These are phyloP conservation scores for Microchirus variegatus DNA, from an alignment of 2,797 vertebrate genomes.

Conservation along the genomic window DNA sequence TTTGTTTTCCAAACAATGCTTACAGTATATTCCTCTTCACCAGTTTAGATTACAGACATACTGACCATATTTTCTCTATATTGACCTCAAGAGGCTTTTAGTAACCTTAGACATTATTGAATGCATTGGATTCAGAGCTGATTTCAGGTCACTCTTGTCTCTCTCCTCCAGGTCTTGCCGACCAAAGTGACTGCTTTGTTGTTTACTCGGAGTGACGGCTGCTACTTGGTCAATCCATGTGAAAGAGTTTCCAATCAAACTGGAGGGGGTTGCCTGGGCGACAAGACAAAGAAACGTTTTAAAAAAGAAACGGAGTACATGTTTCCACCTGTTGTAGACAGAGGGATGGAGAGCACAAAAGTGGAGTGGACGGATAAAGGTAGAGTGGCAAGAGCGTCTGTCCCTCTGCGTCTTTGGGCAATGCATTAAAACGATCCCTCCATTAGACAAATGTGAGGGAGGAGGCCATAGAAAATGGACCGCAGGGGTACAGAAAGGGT, in stretches of 20 bases:
- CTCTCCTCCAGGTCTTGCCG: constrained; percentile 29
- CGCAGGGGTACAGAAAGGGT: constrained; percentile 64
- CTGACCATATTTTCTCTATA: not conserved
- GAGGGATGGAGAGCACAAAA: constrained; percentile 56
- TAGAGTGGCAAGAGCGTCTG: constrained; percentile 63
- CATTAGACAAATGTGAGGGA: constrained; percentile 74
- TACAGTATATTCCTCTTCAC: too few species aligned
- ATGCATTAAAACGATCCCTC: constrained; percentile 76
- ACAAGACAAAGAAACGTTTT: constrained; percentile 63
- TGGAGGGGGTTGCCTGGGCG: constrained; percentile 58
- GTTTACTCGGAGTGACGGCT: constrained; percentile 57
- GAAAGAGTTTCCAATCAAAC: constrained; percentile 59
- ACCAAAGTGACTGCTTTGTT: constrained; percentile 51
- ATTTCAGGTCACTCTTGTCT: constrained; percentile 41
- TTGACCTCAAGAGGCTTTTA: too few species aligned
- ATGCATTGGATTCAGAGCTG: constrained; percentile 34
- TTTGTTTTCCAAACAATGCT: not conserved
- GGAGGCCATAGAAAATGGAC: constrained; percentile 69
- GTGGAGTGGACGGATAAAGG: constrained; percentile 57
- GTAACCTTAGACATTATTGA: too few species aligned
- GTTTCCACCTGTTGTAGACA: constrained; percentile 56
- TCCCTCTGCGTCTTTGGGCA: constrained; percentile 68
- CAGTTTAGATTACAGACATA: not conserved
- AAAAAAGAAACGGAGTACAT: constrained; percentile 32
- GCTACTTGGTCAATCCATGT: constrained; percentile 55